These are phyloP conservation scores for Columba livia DNA, from an alignment of 2,113 vertebrate species.

Conservation along the genomic window DNA sequence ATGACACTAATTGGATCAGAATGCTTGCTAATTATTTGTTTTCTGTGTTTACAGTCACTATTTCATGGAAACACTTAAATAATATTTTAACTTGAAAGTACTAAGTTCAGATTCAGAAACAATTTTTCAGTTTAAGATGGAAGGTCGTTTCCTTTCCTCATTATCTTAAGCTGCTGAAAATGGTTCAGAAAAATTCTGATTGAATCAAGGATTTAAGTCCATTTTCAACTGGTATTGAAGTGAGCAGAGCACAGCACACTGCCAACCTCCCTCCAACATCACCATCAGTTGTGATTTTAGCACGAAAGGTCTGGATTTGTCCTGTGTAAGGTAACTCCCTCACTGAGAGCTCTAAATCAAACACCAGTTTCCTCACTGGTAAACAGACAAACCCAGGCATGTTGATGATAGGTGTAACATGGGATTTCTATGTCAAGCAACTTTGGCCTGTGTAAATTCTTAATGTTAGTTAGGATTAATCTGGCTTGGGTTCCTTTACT, in stretches of 20 bases:
- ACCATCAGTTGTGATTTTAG: background rate
- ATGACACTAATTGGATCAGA: background rate
- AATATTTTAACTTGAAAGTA: background rate
- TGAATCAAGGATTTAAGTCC: background rate
- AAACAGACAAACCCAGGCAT: background rate
- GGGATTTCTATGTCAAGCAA: background rate
- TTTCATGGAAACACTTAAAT: background rate
- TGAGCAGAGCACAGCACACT: background rate
- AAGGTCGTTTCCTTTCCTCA: background rate
- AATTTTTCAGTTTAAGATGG: background rate
- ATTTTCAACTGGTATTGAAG: background rate
- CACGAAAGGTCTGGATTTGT: background rate
- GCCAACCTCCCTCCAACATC: background rate
- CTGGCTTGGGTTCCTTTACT: rapidly evolving
- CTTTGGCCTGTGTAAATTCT: background rate
- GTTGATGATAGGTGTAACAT: background rate
- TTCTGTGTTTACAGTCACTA: background rate
- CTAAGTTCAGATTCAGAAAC: background rate
- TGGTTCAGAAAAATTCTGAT: background rate
- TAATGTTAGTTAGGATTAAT: background rate
- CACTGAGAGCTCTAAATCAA: background rate
- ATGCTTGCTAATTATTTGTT: background rate
- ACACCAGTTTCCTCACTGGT: background rate
- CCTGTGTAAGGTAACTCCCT: background rate
- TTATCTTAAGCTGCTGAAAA: background rate